phyloP scores from a whole-genome alignment of 35 echinoderm and acorn worm genomes.

The Ophioderma brevispina region DNA sequence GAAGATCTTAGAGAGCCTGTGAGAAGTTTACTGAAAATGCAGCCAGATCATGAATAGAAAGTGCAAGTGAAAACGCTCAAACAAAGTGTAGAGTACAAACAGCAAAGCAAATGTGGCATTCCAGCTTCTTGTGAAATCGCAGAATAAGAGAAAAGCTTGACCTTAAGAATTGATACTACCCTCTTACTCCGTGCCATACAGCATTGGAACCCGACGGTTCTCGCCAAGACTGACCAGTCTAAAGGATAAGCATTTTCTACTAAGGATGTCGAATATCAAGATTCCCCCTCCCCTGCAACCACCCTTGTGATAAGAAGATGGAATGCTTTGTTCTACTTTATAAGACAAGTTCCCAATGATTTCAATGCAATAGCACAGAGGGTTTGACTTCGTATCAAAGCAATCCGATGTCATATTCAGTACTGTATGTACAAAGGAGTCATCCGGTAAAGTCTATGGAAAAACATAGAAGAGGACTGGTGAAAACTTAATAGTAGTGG shows the following conservation, averaged over 20 bases:
- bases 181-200: constrained; percentile 42
- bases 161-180: constrained; percentile 47
- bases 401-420: constrained; percentile 31
- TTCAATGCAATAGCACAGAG: constrained; percentile 12
- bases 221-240: no score
- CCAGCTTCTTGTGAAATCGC: constrained; percentile 38
- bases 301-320: constrained; percentile 45
- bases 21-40: constrained; percentile 38
- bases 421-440: constrained; percentile 28
- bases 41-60: constrained; percentile 14
- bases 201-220: no score
- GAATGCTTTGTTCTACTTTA: constrained; percentile 32
- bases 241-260: no score
- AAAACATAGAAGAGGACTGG: constrained; percentile 13
- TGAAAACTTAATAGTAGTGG: constrained; percentile 19
- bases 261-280: no score
- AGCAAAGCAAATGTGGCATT: constrained; percentile 65
- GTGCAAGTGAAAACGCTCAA: constrained; percentile 31
- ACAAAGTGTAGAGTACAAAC: constrained; percentile 44
- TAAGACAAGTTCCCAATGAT: not conserved
- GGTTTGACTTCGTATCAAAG: constrained; percentile 3
- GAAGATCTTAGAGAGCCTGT: constrained; percentile 45
- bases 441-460: constrained; percentile 46
- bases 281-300: no score
- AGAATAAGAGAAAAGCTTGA: not conserved